Base-by-base conservation (phyloP, 2,888 invertebrate species). In the Sarcophaga carnaria region DNA sequence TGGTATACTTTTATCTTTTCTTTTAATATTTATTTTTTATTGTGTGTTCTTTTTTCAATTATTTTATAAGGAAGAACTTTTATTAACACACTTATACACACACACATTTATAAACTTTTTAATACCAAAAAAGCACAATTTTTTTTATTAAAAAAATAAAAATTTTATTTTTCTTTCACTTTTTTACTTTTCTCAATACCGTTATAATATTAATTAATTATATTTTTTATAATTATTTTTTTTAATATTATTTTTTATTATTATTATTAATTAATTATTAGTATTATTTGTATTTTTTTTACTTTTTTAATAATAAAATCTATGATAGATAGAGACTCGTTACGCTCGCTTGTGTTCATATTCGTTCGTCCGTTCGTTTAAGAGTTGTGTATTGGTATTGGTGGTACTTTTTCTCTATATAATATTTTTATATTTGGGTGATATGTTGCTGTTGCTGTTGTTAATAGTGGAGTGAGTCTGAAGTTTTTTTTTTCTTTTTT, bases 331-430 rank as follows among this genome's bases (percentile, higher is more conserved):
- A 60, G 37, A 59, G 14, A 27, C 66, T 67, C 47, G 67, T 67
- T n/a, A 17, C 45, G 17, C 37, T 67, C 27, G 66, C 17, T 20
- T 11, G 11, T 62, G 59, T 47, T n/a, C 14, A 59, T 59, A 70
- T 76, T 70, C 37, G 62, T 72, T 80, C 25, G 80, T 63, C 75
- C 11, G 62, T 37, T 10, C 27, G 60, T 63, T 75, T 37, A 37
- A 37, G 10, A 1, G 37, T 37, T 37, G 0, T 37, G n/a, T 17
- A 54, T 37, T 54, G 74, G 67, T 69, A 81, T 80, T 74, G 72
- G 64, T 80, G 72, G 47, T n/a, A 47, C 62, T 81, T 81, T 81
- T 37, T 80, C 47, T 75, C 74, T 75, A 74, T 81, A 75, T 67
- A 67, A 69, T 75, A 69, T 81, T 75, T 37, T 37, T 37, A 37